A percentile compares a stretch with the other conserved stretches of the same genome.
Conservation (phyloP, 2,888 invertebrate genomes). For the Parnassius apollo region DNA sequence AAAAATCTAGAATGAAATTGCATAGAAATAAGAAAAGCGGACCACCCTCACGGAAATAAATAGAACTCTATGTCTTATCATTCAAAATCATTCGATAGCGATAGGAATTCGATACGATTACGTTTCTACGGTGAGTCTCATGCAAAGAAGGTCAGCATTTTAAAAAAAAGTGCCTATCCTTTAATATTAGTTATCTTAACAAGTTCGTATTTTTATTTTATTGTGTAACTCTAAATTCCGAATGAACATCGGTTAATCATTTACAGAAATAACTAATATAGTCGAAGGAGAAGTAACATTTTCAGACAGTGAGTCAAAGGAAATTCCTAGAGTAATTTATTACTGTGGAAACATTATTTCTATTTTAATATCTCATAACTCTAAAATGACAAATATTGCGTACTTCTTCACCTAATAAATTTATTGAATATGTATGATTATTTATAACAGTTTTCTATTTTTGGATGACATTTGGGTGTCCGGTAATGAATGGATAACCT, state of each 20-base stretch:
- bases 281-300: conserved; percentile 17
- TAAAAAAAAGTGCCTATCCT: background rate
- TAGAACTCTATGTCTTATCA: background rate
- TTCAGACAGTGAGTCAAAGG: conserved; percentile 27
- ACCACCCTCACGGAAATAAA: no score
- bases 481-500: no score
- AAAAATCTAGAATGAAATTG: no score
- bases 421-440: no score
- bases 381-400: no score
- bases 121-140: background rate
- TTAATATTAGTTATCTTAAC: background rate
- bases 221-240: no score
- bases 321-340: conserved; percentile 14
- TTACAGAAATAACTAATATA: conserved; percentile 27
- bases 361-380: background rate
- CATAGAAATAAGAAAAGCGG: no score
- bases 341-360: conserved; percentile 12
- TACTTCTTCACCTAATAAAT: no score
- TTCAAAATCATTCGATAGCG: background rate
- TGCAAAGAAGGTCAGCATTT: background rate
- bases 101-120: background rate
- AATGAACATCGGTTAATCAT: conserved; percentile 21
- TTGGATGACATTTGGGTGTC: no score
- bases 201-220: no score
- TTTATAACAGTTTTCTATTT: no score